These are phyloP conservation scores for Cryptoblepharus egeriae DNA, from an alignment of 2,797 vertebrate genomes.

Conservation along the genomic window DNA sequence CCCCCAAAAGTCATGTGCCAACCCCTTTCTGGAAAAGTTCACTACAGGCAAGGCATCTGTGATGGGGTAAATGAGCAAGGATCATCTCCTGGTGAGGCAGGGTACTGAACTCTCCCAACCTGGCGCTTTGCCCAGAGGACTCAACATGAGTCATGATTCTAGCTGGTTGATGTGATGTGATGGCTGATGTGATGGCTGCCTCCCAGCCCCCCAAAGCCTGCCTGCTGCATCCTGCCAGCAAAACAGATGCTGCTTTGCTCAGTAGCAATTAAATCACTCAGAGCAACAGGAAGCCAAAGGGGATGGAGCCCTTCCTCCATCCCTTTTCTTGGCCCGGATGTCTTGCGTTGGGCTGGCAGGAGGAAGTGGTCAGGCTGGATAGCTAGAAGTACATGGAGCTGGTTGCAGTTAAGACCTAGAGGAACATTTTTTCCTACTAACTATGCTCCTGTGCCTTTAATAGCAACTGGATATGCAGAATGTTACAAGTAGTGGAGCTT, in stretches of 20 bases:
- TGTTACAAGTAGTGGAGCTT: neutral
- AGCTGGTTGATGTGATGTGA: slow-evolving; percentile 33
- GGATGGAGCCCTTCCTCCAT: neutral
- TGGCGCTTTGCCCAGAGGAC: neutral
- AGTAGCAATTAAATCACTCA: slow-evolving; percentile 20
- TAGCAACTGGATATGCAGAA: neutral
- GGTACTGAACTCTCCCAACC: neutral
- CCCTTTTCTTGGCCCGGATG: neutral
- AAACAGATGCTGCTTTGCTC: slow-evolving; percentile 29
- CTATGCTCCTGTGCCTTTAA: neutral
- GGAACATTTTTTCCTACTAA: neutral
- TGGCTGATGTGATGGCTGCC: neutral
- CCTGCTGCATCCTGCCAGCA: slow-evolving; percentile 20
- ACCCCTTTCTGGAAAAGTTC: neutral
- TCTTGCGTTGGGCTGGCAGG: neutral
- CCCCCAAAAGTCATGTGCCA: neutral
- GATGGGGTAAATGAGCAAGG: neutral
- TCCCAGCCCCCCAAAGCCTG: slow-evolving; percentile 14
- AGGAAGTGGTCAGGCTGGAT: too few species aligned
- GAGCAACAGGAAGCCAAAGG: neutral
- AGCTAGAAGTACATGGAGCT: accelerated
- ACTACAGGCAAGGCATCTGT: neutral
- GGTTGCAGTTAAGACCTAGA: accelerated
- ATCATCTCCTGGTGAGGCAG: neutral
- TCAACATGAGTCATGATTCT: slow-evolving; percentile 8